Conservation (phyloP, 2,797 vertebrate genomes). For the Lateolabrax maculatus region DNA sequence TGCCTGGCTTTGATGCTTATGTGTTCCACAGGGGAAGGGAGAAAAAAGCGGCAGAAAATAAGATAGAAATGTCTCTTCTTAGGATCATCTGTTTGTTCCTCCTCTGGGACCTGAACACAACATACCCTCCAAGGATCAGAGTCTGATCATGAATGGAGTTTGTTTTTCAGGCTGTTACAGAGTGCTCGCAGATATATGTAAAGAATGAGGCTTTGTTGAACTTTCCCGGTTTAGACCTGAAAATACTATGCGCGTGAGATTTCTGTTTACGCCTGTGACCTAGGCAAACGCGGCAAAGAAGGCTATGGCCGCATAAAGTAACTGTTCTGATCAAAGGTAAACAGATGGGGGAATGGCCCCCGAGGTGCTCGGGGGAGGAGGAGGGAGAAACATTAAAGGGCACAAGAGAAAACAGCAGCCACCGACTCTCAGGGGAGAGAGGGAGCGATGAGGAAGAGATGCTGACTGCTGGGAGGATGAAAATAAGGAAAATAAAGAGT, state of each 20-base stretch:
- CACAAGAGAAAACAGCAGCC: constrained; percentile 61
- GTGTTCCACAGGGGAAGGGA: constrained; percentile 23
- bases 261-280: constrained; percentile 63
- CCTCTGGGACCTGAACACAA: constrained; percentile 59
- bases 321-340: constrained; percentile 69
- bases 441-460: constrained; percentile 49
- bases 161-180: constrained; percentile 53
- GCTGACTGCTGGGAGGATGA: constrained; percentile 56
- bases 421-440: constrained; percentile 47
- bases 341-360: constrained; percentile 31
- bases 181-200: constrained; percentile 53
- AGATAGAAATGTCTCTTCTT: constrained; percentile 51
- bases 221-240: constrained; percentile 30
- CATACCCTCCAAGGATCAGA: constrained; percentile 45
- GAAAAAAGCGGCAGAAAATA: constrained; percentile 15
- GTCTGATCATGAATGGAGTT: constrained; percentile 59
- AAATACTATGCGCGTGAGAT: constrained; percentile 26
- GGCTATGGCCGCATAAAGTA: constrained; percentile 33
- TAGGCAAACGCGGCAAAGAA: constrained; percentile 15
- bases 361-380: constrained; percentile 13
- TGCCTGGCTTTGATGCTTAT: constrained; percentile 56
- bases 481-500: constrained; percentile 35
- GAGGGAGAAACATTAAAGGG: constrained; percentile 55
- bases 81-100: constrained; percentile 61
- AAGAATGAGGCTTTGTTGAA: constrained; percentile 72